Evolutionary conservation across 2,113 vertebrate species (phyloP).

Genomic region (Podocnemis expansa): DNA sequence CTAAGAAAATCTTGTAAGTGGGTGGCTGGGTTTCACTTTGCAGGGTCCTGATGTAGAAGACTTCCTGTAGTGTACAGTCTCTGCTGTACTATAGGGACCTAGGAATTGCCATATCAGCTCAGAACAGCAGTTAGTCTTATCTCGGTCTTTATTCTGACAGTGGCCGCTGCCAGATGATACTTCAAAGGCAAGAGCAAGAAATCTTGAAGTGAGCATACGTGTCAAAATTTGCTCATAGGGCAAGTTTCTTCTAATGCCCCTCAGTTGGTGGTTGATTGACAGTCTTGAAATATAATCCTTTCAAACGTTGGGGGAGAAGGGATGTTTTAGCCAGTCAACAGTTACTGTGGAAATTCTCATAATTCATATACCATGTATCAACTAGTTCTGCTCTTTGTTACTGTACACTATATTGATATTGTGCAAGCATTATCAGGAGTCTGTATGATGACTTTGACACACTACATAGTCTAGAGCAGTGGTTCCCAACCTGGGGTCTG

Average conservation of each 20-base stretch:
- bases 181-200: neutral
- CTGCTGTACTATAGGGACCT: neutral
- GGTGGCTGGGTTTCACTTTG: neutral
- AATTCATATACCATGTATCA: too few species aligned
- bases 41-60: neutral
- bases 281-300: too few species aligned
- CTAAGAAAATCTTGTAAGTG: neutral
- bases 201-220: neutral
- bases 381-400: too few species aligned
- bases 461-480: too few species aligned
- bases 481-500: too few species aligned
- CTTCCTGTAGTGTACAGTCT: neutral
- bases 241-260: neutral
- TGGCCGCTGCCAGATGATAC: neutral
- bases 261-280: too few species aligned
- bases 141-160: neutral
- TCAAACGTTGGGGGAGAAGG: too few species aligned
- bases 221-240: neutral
- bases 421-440: too few species aligned
- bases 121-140: neutral
- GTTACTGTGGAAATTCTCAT: too few species aligned
- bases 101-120: neutral
- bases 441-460: too few species aligned
- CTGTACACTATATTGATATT: too few species aligned
- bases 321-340: too few species aligned